Conservation (phyloP, 30 jellyfish, hydroid and myxozoan genomes). For the Hydractinia echinata region DNA sequence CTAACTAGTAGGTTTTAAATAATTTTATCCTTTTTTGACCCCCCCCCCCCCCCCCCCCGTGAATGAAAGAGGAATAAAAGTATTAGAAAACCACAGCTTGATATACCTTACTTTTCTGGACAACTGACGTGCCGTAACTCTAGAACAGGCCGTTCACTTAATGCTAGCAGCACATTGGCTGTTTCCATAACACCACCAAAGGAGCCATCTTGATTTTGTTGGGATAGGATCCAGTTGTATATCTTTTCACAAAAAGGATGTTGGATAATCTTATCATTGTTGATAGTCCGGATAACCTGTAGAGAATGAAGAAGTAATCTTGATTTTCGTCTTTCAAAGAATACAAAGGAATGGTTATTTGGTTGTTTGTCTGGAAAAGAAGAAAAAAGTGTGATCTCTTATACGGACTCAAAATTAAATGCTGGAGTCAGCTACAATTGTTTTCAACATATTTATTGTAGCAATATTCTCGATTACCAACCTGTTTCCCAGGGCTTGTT, state of each 20-base stretch:
- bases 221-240: not conserved
- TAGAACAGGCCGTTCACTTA: not conserved
- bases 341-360: not conserved
- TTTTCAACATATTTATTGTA: no score
- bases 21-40: no score
- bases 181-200: constrained; percentile 3
- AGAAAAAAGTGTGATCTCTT: not conserved
- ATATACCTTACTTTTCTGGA: not conserved
- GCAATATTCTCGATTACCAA: no score
- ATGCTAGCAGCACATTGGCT: constrained; percentile 4
- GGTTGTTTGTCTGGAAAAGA: not conserved
- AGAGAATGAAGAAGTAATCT: not conserved
- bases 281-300: not conserved
- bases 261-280: not conserved
- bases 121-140: not conserved
- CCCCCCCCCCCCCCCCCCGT: no score
- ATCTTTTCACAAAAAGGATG: not conserved
- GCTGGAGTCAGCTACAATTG: no score
- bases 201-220: not conserved
- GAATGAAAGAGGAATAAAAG: no score
- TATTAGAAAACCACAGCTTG: not conserved
- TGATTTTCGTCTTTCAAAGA: not conserved
- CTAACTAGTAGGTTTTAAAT: no score
- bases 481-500: no score
- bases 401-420: no score